A percentile compares a stretch with the other conserved stretches of the same genome.
Conservation (phyloP, 1,140 invertebrate species). For the Ladona fulva region DNA sequence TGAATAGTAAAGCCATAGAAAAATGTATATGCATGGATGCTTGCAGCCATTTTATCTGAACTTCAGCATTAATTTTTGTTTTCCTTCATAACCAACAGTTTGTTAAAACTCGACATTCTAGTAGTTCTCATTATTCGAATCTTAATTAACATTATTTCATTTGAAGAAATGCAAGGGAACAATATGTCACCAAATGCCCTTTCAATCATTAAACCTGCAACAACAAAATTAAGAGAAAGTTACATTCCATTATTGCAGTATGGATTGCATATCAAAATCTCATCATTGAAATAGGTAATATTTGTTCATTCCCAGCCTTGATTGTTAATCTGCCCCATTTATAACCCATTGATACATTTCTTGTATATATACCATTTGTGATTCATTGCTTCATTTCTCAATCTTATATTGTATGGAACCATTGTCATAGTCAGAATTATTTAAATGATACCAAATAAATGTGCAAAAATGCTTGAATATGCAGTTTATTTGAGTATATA, state of each 20-base stretch:
- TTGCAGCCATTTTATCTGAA: too few relatives aligned
- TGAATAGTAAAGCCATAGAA: too few relatives aligned
- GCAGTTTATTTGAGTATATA: not conserved
- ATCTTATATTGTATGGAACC: not conserved
- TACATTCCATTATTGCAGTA: not conserved
- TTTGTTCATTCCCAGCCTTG: not conserved
- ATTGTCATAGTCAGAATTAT: not conserved
- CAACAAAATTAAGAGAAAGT: not conserved
- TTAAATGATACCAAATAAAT: conserved; percentile 6
- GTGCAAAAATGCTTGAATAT: not conserved
- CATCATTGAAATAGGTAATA: not conserved
- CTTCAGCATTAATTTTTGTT: too few relatives aligned
- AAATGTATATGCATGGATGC: too few relatives aligned
- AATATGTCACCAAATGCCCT: too few relatives aligned
- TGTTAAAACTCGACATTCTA: too few relatives aligned
- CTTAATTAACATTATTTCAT: too few relatives aligned
- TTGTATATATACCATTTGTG: conserved; percentile 6
- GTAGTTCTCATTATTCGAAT: too few relatives aligned
- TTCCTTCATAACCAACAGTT: too few relatives aligned
- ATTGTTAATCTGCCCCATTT: not conserved
- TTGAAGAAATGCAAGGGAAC: too few relatives aligned
- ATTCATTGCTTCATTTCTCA: conserved; percentile 6
- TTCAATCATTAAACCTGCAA: not conserved
- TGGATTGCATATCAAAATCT: conserved; percentile 10
- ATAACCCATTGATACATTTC: not conserved